These are phyloP conservation scores for Chrysolina oricalcia DNA, from an alignment of 2,888 invertebrate species.

Conservation along the genomic window DNA sequence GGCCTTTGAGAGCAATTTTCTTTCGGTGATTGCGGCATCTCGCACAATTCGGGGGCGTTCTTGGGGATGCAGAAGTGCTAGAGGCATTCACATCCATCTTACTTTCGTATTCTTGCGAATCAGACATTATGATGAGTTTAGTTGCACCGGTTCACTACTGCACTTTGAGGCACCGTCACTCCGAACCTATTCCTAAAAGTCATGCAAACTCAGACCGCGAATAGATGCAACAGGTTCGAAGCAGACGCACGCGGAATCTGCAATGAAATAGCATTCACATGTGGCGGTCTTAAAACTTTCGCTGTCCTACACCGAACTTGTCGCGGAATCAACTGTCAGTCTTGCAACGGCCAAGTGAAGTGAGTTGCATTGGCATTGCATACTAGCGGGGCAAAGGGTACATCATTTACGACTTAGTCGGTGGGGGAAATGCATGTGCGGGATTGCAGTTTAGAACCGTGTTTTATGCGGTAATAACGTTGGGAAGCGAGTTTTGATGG, in stretches of 20 bases:
- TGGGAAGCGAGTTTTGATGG: constrained; percentile 72
- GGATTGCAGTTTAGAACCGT: constrained; percentile 71
- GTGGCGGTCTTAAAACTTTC: constrained; percentile 32
- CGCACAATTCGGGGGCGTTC: constrained; percentile 93
- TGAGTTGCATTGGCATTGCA: constrained; percentile 69
- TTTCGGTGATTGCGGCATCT: constrained; percentile 94
- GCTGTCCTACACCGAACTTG: constrained; percentile 49
- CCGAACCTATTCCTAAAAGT: constrained; percentile 2
- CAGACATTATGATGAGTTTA: constrained; percentile 64
- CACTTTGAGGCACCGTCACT: constrained; percentile 20
- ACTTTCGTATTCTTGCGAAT: constrained; percentile 73
- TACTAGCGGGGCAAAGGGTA: constrained; percentile 67
- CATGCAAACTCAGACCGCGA: constrained; percentile 16
- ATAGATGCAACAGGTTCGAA: constrained; percentile 50
- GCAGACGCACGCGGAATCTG: constrained; percentile 37
- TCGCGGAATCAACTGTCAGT: constrained; percentile 69
- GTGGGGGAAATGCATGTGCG: constrained; percentile 70
- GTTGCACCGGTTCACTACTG: constrained; percentile 37
- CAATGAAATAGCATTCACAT: constrained; percentile 17
- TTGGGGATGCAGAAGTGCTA: constrained; percentile 77
- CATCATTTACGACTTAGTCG: constrained; percentile 67
- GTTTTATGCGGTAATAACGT: constrained; percentile 71
- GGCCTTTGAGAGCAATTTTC: constrained; percentile 90
- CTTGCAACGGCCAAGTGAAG: constrained; percentile 70
- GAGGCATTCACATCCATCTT: constrained; percentile 74